Percentiles rank a stretch among this genome's conserved stretches.
phyloP scores from a whole-genome alignment of 2,113 vertebrate genomes.

The Gobius niger region DNA sequence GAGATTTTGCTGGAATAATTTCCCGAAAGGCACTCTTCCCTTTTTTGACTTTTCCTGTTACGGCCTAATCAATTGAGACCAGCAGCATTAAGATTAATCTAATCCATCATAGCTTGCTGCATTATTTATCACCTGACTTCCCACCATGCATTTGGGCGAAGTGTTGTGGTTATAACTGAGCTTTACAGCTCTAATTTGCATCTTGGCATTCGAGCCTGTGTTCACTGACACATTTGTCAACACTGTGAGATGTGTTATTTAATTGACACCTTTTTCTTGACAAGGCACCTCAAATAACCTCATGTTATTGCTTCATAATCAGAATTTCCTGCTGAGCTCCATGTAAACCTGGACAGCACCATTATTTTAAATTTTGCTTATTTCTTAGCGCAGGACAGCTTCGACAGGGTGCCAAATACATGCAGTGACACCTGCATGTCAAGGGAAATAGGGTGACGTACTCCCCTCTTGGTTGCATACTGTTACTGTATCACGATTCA shows the following conservation, averaged over 20 bases:
- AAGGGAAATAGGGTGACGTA: constrained; percentile 43
- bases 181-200: constrained; percentile 17
- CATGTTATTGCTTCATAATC: constrained; percentile 7
- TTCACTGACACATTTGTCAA: constrained; percentile 22
- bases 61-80: constrained; percentile 47
- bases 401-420: constrained; percentile 24
- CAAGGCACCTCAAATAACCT: constrained; percentile 11
- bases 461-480: constrained; percentile 55
- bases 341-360: constrained; percentile 18
- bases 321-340: constrained; percentile 30
- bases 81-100: constrained; percentile 61
- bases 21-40: constrained; percentile 42
- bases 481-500: constrained; percentile 21
- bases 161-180: constrained; percentile 28
- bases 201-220: constrained; percentile 9
- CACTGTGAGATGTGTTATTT: constrained; percentile 16
- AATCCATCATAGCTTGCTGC: constrained; percentile 57
- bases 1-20: constrained; percentile 11
- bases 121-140: constrained; percentile 67
- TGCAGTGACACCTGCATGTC: constrained; percentile 41
- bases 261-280: constrained; percentile 14
- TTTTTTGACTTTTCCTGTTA: constrained; percentile 41
- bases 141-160: constrained; percentile 44
- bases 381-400: constrained; percentile 25
- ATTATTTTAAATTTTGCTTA: constrained; percentile 37